phyloP scores from a whole-genome alignment of 2,113 vertebrate species.

The Falcunculus frontatus region DNA sequence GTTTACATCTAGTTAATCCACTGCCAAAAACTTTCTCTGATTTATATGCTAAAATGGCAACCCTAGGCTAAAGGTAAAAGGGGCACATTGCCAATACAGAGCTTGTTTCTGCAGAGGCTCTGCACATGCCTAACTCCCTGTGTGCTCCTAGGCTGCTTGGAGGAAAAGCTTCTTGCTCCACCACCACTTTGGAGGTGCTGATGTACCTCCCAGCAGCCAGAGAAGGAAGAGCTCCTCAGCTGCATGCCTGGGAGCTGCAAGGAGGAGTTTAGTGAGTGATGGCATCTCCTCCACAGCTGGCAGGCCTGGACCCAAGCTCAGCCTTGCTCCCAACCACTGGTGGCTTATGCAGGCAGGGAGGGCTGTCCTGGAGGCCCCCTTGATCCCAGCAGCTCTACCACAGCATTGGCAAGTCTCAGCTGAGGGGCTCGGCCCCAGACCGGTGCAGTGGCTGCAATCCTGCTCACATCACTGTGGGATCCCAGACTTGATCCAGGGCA shows the following conservation, averaged over 20 bases:
- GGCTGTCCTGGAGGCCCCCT: background rate
- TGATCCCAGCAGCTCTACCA: background rate
- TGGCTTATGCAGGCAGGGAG: background rate
- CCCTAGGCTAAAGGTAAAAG: slow-evolving; percentile 22
- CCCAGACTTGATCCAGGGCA: background rate
- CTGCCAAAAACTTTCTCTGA: slow-evolving; percentile 44
- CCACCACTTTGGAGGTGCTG: accelerated
- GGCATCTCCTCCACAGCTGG: background rate
- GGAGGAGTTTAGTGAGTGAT: background rate
- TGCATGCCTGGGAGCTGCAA: accelerated
- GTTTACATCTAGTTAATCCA: slow-evolving; percentile 48
- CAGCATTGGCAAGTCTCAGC: background rate
- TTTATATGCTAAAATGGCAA: slow-evolving; percentile 25
- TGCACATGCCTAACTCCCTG: background rate
- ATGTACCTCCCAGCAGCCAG: background rate
- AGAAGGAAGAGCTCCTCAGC: background rate
- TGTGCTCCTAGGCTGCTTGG: background rate
- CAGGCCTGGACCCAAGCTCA: background rate
- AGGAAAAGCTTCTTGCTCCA: background rate
- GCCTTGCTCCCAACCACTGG: accelerated
- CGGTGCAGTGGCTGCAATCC: accelerated
- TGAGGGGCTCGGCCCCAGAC: background rate
- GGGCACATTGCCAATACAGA: background rate
- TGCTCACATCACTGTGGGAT: background rate
- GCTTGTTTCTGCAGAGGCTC: background rate